Conservation (phyloP, 2,797 vertebrate species). For the Tragelaphus eurycerus region DNA sequence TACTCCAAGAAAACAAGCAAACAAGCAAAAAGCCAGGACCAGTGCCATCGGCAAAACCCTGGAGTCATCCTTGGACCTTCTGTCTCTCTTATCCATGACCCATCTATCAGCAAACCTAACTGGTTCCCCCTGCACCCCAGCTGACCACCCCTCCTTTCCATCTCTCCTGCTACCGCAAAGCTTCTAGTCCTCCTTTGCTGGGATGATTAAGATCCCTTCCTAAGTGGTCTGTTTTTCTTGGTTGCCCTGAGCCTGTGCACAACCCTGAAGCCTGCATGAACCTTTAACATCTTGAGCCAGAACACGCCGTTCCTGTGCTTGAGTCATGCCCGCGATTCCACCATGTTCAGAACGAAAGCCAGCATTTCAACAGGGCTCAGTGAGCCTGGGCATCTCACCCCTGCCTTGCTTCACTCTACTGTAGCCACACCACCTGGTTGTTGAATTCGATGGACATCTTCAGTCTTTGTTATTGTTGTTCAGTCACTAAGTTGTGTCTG, state of each 20-base stretch:
- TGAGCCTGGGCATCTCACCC: background rate
- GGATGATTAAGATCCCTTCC: background rate
- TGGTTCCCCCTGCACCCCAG: background rate
- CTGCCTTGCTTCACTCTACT: background rate
- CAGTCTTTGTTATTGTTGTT: background rate
- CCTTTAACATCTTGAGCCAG: background rate
- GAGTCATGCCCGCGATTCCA: background rate
- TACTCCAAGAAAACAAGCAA: background rate
- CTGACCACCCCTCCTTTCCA: background rate
- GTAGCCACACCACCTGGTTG: background rate
- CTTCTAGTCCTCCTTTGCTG: background rate
- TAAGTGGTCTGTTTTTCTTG: background rate
- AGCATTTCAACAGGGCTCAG: background rate
- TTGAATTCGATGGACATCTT: background rate
- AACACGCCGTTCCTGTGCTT: rapidly evolving
- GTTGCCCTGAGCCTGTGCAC: background rate
- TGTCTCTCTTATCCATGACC: background rate
- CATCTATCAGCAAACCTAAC: background rate
- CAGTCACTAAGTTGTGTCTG: background rate
- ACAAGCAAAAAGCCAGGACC: background rate
- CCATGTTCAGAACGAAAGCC: background rate
- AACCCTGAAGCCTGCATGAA: background rate
- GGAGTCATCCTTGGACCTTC: background rate
- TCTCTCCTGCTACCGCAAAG: background rate
- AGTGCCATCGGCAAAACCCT: background rate